A percentile compares a stretch with the other conserved stretches of the same genome.
Conservation (phyloP, 2,113 vertebrate species). For the Rhynchopsitta pachyrhyncha region DNA sequence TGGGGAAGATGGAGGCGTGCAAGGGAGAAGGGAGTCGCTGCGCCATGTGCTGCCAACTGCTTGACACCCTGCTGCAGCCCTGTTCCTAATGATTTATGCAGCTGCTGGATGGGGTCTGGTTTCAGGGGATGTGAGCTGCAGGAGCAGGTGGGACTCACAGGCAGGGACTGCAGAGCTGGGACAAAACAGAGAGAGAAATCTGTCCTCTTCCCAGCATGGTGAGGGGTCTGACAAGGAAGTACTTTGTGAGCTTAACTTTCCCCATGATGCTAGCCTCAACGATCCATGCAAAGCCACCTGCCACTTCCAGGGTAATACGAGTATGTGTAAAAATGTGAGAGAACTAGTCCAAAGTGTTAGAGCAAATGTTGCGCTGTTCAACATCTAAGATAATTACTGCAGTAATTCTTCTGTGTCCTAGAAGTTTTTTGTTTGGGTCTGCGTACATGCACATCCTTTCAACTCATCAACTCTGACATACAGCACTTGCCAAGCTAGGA, state of each 20-base stretch:
- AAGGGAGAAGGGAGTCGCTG: not conserved
- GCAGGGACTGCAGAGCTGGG: not conserved
- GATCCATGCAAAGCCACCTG: conserved; percentile 20
- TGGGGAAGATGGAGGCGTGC: not conserved
- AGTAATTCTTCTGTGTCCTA: not conserved
- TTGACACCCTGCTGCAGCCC: not conserved
- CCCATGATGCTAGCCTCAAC: not conserved
- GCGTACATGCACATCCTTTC: not conserved
- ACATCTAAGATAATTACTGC: not conserved
- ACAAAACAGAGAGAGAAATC: conserved; percentile 31
- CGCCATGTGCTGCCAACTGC: conserved; percentile 38
- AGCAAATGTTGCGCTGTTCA: not conserved
- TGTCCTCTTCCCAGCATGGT: not conserved
- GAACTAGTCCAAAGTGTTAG: not conserved
- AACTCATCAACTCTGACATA: not conserved
- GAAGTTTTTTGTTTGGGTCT: not conserved
- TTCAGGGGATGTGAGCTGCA: conserved; percentile 61
- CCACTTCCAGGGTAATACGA: not conserved
- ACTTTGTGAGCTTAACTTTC: conserved; percentile 30
- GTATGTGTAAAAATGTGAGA: not conserved
- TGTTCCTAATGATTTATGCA: conserved; percentile 30
- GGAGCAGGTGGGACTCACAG: conserved; percentile 67
- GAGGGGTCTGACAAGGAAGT: conserved; percentile 7
- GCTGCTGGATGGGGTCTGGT: conserved; percentile 53
- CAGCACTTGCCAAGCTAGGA: not conserved